These are phyloP conservation scores for Lepas anatifera DNA, from an alignment of 2,888 invertebrate genomes.

Conservation along the genomic window DNA sequence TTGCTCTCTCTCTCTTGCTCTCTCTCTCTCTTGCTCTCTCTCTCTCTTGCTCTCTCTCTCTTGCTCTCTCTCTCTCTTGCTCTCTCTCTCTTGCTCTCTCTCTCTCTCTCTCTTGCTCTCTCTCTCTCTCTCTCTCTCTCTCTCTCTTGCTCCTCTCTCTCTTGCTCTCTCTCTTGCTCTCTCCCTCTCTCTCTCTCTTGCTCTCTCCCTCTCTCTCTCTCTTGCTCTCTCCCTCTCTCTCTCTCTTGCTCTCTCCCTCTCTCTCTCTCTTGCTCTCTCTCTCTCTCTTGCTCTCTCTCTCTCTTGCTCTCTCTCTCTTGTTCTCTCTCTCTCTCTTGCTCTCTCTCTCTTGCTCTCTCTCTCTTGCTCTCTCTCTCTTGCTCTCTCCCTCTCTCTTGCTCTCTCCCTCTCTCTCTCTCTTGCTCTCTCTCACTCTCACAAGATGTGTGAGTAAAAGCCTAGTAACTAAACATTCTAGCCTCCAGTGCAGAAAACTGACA, in stretches of 20 bases:
- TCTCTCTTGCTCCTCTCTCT: conserved; percentile 9
- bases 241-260: conserved; percentile 10
- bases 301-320: neutral
- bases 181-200: conserved; percentile 13
- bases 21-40: conserved; percentile 5
- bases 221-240: conserved; percentile 26
- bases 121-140: conserved; percentile 15
- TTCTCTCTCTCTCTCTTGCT: conserved; percentile 23
- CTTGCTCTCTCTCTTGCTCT: conserved; percentile 13
- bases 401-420: conserved; percentile 12
- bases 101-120: conserved; percentile 24
- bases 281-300: conserved; percentile 25
- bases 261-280: conserved; percentile 8
- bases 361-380: neutral
- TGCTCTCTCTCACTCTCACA: conserved; percentile 1
- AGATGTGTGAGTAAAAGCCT: too few species aligned
- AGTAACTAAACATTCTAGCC: too few species aligned
- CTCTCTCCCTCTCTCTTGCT: conserved; percentile 11
- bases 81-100: conserved; percentile 5
- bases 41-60: conserved; percentile 24
- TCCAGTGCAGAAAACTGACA: too few species aligned
- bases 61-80: conserved; percentile 15
- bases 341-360: conserved; percentile 16
- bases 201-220: conserved; percentile 8
- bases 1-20: conserved; percentile 15